These are phyloP conservation scores for Polylopha cassiicola DNA, from an alignment of 2,888 invertebrate species.

Conservation along the genomic window DNA sequence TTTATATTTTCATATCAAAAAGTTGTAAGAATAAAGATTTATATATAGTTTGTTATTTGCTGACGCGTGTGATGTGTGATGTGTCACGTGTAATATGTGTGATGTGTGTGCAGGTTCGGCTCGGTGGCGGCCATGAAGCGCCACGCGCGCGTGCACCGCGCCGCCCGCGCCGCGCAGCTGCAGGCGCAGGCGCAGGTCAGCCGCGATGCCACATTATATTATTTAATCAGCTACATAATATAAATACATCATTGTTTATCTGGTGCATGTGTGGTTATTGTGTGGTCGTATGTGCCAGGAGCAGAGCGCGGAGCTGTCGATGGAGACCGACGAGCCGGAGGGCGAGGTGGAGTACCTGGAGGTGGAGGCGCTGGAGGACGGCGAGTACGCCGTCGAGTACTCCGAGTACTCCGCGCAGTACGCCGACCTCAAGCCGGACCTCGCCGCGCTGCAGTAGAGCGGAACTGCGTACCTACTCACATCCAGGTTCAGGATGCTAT, in stretches of 20 bases:
- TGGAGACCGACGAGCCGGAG: slow-evolving; percentile 27
- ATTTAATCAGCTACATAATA: slow-evolving; percentile 12
- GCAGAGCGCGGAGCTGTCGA: slow-evolving; percentile 14
- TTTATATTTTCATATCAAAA: no score
- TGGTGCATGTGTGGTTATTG: slow-evolving; percentile 22
- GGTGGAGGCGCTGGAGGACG: slow-evolving; percentile 56
- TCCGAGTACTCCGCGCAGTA: not conserved
- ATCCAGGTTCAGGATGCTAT: no score
- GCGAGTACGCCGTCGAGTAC: slow-evolving; percentile 32
- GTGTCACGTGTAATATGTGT: not conserved
- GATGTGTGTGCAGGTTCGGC: slow-evolving; percentile 45
- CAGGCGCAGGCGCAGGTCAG: slow-evolving; percentile 1
- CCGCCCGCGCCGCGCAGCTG: slow-evolving; percentile 10
- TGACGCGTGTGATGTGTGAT: not conserved
- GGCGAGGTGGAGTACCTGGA: slow-evolving; percentile 62
- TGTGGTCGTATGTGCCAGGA: slow-evolving; percentile 9
- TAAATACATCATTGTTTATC: slow-evolving; percentile 25
- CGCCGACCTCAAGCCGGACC: slow-evolving; percentile 9
- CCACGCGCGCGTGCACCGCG: slow-evolving; percentile 53
- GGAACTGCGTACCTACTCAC: no score
- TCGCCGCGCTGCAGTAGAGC: not conserved
- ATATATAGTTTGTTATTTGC: not conserved
- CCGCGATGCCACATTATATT: no score
- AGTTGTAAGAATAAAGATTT: no score
- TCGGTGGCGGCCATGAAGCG: slow-evolving; percentile 57